These are phyloP conservation scores for Pica pica DNA, from an alignment of 2,113 vertebrate species.

Conservation along the genomic window DNA sequence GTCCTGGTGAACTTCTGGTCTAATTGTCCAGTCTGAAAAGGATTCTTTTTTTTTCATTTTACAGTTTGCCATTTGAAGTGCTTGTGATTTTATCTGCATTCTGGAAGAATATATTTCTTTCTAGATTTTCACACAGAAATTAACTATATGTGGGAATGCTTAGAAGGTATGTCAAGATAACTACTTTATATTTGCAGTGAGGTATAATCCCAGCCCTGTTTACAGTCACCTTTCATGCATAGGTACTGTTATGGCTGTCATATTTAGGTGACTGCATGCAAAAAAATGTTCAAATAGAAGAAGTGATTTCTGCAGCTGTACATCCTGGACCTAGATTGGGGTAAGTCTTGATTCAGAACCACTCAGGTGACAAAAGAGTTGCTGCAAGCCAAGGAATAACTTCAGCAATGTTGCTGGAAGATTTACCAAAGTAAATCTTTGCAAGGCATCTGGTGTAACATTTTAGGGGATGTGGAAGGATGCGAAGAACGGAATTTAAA, in stretches of 20 bases:
- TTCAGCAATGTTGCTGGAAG: background rate
- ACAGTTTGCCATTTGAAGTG: background rate
- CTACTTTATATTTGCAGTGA: background rate
- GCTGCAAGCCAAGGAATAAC: background rate
- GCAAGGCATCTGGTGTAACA: background rate
- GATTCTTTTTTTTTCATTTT: background rate
- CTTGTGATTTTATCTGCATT: background rate
- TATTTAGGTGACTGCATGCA: background rate
- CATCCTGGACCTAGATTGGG: background rate
- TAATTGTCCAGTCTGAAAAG: background rate
- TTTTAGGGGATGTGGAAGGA: background rate
- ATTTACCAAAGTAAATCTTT: background rate
- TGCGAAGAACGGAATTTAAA: background rate
- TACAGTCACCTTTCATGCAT: background rate
- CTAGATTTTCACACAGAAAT: background rate
- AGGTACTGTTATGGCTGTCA: rapidly evolving
- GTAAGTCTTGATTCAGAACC: background rate
- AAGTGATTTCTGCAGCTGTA: background rate
- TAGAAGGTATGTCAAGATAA: background rate
- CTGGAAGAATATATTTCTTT: background rate
- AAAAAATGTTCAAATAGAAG: background rate
- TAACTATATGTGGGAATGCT: background rate
- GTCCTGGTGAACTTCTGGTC: background rate
- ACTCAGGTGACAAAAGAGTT: background rate
- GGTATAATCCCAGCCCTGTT: background rate